Base-by-base conservation (phyloP, 2,797 vertebrate genomes). In the Oophaga sylvatica region DNA sequence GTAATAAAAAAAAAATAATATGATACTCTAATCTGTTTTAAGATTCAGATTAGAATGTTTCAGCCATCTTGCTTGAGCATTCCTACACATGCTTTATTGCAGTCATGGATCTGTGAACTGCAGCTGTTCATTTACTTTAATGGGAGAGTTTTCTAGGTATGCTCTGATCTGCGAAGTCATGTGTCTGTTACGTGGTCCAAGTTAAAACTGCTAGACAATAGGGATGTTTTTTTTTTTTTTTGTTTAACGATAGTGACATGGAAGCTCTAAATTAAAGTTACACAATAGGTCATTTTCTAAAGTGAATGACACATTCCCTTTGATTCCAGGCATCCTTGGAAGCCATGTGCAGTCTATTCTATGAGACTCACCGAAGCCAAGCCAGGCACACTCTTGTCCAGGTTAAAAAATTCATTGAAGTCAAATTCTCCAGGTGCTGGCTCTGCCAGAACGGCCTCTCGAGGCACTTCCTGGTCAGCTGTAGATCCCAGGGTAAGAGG, bases 321-420 rank as follows among this genome's bases (percentile, higher is more conserved):
- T 70, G 31, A 70, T 31, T 41, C 29, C 59, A 16, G 76, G 78
- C 83, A 82, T 78, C 31, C 17, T 48, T 45, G 59, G 71, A 63
- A 20, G 26, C 19, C 11, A 57, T 5, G 26, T 67, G 59, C 62
- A 75, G 1, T 29, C 63, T 26, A 87, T 6, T 90, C 90, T 91
- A 90, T 88, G 90, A 80, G 60, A 94, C 98, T 99, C 96, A 99
- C 98, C 93, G 97, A 99, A 90, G 98, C 97, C 94, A 99, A 92
- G 82, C 97, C 97, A 80, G 98, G 98, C 94, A 99, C 97, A 6
- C 96, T 97, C 93, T 99, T 98, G 92, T 99, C 98, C 92, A 99
- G 94, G 93, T 99, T 99, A 94, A 99, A 99, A 93, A 99, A 99
- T 88, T 99, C 98, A 90, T 99, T 99, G 94, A 99, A 99, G 94